A percentile compares a stretch with the other conserved stretches of the same genome.
phyloP scores from a whole-genome alignment of 2,113 vertebrate species.

The Oreochromis niloticus region DNA sequence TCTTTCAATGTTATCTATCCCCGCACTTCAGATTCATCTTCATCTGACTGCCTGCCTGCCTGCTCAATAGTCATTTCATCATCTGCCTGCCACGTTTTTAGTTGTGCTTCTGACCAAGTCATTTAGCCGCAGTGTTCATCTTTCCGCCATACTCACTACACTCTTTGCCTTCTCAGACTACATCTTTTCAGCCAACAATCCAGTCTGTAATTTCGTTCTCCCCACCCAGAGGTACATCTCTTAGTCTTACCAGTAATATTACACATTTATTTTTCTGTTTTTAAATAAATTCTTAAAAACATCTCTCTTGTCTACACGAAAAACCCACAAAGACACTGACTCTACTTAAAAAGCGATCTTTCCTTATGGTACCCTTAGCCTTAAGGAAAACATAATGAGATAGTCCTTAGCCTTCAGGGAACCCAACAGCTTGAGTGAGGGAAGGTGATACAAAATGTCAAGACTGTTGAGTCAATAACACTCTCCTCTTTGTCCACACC shows the following conservation, averaged over 20 bases:
- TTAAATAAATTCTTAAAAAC: background rate
- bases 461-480: background rate
- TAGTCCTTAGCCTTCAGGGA: background rate
- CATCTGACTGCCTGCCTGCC: background rate
- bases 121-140: background rate
- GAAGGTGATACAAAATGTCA: background rate
- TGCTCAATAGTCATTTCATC: background rate
- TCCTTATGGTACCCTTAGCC: background rate
- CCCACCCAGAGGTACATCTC: background rate
- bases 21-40: background rate
- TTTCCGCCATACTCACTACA: background rate
- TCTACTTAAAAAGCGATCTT: background rate
- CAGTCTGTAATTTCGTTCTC: background rate
- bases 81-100: background rate
- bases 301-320: background rate
- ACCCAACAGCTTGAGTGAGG: background rate
- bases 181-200: background rate
- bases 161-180: background rate
- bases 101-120: background rate
- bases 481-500: background rate
- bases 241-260: background rate
- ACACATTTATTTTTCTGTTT: background rate
- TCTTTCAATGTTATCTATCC: background rate
- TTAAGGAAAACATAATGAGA: background rate
- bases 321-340: background rate